These are phyloP conservation scores for Phylloscopus trochiloides DNA, from an alignment of 2,113 vertebrate species.

Conservation along the genomic window DNA sequence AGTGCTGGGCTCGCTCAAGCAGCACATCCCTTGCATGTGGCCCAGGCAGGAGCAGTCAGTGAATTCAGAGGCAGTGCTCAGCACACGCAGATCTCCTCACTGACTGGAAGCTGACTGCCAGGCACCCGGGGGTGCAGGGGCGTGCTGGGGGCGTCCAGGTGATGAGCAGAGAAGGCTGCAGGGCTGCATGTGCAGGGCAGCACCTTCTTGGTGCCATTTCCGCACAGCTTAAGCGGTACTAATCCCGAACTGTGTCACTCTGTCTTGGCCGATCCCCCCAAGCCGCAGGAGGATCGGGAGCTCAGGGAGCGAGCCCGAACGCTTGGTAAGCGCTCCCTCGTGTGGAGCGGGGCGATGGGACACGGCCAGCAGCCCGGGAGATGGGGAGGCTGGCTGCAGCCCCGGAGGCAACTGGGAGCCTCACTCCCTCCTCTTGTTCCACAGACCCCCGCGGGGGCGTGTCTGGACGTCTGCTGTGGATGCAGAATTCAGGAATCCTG, in stretches of 20 bases:
- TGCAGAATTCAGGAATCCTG: not conserved
- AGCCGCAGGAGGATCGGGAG: not conserved
- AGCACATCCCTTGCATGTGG: not conserved
- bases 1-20: not conserved
- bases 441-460: accelerated
- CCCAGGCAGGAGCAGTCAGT: not conserved
- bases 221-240: not conserved
- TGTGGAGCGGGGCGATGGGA: not conserved
- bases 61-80: not conserved
- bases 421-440: not conserved
- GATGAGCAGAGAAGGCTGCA: not conserved
- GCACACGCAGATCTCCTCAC: not conserved
- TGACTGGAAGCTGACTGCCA: not conserved
- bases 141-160: not conserved
- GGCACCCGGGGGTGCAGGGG: accelerated
- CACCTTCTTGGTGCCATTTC: not conserved
- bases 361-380: not conserved
- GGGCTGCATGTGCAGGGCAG: not conserved
- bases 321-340: not conserved
- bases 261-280: not conserved
- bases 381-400: not conserved
- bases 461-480: not conserved
- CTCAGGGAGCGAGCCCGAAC: not conserved
- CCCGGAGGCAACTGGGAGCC: not conserved
- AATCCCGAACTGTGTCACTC: not conserved